These are phyloP conservation scores for Zoanthus solanderi DNA, from an alignment of 92 coral and sea anemone genomes.

Conservation along the genomic window DNA sequence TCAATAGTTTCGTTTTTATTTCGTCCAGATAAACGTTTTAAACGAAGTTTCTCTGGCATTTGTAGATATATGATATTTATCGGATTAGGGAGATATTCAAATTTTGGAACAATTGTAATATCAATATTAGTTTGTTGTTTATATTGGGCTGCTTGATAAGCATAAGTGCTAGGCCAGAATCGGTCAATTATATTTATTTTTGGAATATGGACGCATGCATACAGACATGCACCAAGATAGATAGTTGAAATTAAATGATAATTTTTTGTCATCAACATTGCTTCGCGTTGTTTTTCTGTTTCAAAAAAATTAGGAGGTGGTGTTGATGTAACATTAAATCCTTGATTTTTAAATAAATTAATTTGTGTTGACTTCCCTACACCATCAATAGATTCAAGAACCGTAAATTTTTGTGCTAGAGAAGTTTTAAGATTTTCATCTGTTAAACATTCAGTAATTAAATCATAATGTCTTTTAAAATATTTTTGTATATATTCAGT, in stretches of 20 bases:
- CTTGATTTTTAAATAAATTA: not conserved
- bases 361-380: not conserved
- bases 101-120: no score
- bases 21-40: not conserved
- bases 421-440: not conserved
- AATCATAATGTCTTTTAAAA: not conserved
- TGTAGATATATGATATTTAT: no score
- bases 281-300: constrained; percentile 8
- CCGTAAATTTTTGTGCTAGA: not conserved
- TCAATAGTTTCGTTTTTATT: not conserved
- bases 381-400: not conserved
- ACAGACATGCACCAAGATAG: no score
- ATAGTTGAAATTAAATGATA: no score
- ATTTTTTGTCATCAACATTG: not conserved
- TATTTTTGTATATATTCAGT: not conserved
- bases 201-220: not conserved
- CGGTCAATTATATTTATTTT: not conserved
- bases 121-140: no score
- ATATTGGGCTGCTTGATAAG: not conserved
- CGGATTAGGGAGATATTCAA: not conserved
- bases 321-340: not conserved
- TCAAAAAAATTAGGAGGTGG: not conserved
- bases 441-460: not conserved
- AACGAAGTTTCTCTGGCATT: not conserved
- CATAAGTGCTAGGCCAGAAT: constrained; percentile 11